Evolutionary conservation across 2,797 vertebrate genomes (phyloP).

Genomic region (Agapornis canus): DNA sequence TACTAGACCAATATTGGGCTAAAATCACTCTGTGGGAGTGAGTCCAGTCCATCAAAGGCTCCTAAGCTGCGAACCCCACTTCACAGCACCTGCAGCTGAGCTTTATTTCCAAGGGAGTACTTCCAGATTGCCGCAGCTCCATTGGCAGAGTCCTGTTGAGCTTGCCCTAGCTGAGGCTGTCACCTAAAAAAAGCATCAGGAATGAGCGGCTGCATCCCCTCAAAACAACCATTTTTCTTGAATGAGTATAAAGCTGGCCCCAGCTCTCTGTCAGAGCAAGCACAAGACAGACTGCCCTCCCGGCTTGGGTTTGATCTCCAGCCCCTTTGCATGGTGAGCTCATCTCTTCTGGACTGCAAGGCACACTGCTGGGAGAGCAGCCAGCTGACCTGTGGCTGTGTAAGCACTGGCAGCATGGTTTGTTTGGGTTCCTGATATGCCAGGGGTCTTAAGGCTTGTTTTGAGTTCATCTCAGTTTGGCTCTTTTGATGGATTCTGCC

Average conservation of each 20-base stretch:
- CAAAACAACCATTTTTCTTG: not conserved
- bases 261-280: rapidly evolving
- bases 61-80: not conserved
- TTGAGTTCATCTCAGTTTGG: conserved; percentile 22
- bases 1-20: rapidly evolving
- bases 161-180: not conserved
- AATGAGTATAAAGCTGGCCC: not conserved
- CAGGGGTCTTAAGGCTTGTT: conserved; percentile 40
- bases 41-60: not conserved
- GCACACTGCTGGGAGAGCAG: conserved; percentile 20
- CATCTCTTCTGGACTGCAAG: not conserved
- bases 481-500: conserved; percentile 12
- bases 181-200: not conserved
- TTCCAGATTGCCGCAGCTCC: rapidly evolving
- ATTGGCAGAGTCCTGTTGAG: rapidly evolving
- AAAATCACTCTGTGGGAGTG: rapidly evolving
- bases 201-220: rapidly evolving
- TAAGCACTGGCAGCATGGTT: not conserved
- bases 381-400: conserved; percentile 3
- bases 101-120: not conserved
- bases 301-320: not conserved
- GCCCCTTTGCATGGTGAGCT: not conserved
- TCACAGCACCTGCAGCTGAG: not conserved
- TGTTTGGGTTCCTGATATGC: conserved; percentile 54
- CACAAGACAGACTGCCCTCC: not conserved